Evolutionary conservation across 2,888 invertebrate species (phyloP).

Genomic region (Temnothorax unifasciatus): DNA sequence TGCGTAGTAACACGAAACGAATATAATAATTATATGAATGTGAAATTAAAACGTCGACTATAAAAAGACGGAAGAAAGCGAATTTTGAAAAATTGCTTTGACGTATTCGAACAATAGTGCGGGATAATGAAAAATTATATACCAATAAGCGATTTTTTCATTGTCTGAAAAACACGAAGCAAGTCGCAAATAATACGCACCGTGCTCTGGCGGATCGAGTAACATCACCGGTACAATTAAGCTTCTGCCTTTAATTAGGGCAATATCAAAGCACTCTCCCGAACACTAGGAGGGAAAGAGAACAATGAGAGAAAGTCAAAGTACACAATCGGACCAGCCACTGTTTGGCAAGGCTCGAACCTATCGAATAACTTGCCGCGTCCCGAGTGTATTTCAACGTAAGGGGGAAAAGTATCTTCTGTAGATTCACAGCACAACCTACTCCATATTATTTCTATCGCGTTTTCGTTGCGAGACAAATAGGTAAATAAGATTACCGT

Average conservation of each 20-base stretch:
- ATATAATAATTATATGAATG: conserved; percentile 11
- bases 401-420: conserved; percentile 58
- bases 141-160: conserved; percentile 74
- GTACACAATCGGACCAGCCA: conserved; percentile 59
- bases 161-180: conserved; percentile 50
- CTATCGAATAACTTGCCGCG: conserved; percentile 66
- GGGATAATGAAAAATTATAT: conserved; percentile 75
- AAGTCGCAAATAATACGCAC: conserved; percentile 33
- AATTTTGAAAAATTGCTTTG: not conserved
- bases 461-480: conserved; percentile 62
- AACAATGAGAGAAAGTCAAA: conserved; percentile 52
- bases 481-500: not conserved
- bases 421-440: conserved; percentile 50
- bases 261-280: conserved; percentile 44
- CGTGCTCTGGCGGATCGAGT: conserved; percentile 15
- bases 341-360: conserved; percentile 66
- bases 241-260: conserved; percentile 59
- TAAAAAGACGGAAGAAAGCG: not conserved
- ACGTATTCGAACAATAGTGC: conserved; percentile 20
- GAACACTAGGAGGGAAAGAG: not conserved
- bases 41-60: conserved; percentile 13
- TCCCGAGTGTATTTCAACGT: conserved; percentile 64
- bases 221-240: conserved; percentile 57
- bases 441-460: conserved; percentile 57
- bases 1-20: not conserved